Evolutionary conservation across 2,113 vertebrate genomes (phyloP).

Genomic region (Peromyscus californicus): DNA sequence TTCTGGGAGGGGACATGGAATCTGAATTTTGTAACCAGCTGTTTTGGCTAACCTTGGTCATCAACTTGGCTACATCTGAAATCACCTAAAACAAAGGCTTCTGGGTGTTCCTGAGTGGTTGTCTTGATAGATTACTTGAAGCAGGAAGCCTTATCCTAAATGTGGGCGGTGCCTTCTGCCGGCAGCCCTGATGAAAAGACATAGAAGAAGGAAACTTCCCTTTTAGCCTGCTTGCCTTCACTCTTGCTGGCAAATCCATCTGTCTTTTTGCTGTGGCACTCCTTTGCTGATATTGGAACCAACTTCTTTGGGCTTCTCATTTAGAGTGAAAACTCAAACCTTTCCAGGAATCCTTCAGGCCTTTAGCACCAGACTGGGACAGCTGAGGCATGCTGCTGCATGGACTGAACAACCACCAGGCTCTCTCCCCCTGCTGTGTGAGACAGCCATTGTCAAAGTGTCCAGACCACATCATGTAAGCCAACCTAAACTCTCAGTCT

Average conservation of each 20-base stretch:
- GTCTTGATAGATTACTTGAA: not conserved
- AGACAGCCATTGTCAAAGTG: not conserved
- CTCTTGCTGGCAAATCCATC: not conserved
- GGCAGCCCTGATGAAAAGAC: not conserved
- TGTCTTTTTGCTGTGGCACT: not conserved
- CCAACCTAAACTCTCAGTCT: not conserved
- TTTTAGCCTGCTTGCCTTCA: not conserved
- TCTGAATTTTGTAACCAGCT: not conserved
- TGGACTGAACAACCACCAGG: not conserved
- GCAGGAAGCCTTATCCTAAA: not conserved
- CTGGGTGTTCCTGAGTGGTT: not conserved
- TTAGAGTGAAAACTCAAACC: not conserved
- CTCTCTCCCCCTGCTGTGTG: not conserved
- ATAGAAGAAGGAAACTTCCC: not conserved
- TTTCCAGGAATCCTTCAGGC: not conserved
- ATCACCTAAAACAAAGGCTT: not conserved
- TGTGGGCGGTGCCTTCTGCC: not conserved
- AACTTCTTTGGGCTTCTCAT: not conserved
- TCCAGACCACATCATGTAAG: not conserved
- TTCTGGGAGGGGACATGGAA: not conserved
- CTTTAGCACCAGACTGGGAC: not conserved
- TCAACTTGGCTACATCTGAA: not conserved
- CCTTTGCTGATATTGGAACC: not conserved
- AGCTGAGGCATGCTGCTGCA: not conserved
- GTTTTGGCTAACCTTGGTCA: not conserved